Percentiles rank a stretch among this genome's conserved stretches.
Conservation (phyloP, 2,797 vertebrate species). For the Silurus lanzhouensis region DNA sequence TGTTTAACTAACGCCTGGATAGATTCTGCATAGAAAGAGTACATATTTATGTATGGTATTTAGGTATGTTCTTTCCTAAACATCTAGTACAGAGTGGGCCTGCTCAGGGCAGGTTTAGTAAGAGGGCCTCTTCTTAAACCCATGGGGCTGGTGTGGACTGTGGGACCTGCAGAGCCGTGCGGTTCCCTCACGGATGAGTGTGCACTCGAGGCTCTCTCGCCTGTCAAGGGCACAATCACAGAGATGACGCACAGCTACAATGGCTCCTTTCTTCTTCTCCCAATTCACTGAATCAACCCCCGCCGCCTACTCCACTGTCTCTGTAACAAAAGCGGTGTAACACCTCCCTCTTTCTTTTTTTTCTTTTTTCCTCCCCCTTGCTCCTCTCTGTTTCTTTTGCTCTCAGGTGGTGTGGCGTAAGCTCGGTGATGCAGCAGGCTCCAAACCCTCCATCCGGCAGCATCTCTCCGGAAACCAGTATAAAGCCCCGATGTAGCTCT, state of each 20-base stretch:
- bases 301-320: slow-evolving; percentile 14
- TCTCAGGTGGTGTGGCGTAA: slow-evolving; percentile 93
- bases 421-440: slow-evolving; percentile 85
- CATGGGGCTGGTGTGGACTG: slow-evolving; percentile 23
- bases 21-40: too few species aligned
- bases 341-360: slow-evolving; percentile 22
- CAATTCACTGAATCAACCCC: slow-evolving; percentile 17
- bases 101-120: background rate
- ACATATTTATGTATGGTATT: background rate
- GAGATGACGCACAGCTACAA: slow-evolving; percentile 44
- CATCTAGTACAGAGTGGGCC: background rate
- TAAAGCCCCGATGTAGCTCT: slow-evolving; percentile 83
- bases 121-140: slow-evolving; percentile 11
- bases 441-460: slow-evolving; percentile 88
- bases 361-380: background rate
- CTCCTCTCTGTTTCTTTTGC: slow-evolving; percentile 7
- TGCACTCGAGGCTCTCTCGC: slow-evolving; percentile 20
- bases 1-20: too few species aligned
- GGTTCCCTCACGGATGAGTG: slow-evolving; percentile 14
- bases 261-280: slow-evolving; percentile 29
- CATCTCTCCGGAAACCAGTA: slow-evolving; percentile 91
- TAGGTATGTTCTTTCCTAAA: background rate
- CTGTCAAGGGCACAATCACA: slow-evolving; percentile 28
- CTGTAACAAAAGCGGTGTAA: slow-evolving; percentile 32
- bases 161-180: slow-evolving; percentile 16